phyloP scores from a whole-genome alignment of 2,888 invertebrate genomes.

The Orchesella flavescens region DNA sequence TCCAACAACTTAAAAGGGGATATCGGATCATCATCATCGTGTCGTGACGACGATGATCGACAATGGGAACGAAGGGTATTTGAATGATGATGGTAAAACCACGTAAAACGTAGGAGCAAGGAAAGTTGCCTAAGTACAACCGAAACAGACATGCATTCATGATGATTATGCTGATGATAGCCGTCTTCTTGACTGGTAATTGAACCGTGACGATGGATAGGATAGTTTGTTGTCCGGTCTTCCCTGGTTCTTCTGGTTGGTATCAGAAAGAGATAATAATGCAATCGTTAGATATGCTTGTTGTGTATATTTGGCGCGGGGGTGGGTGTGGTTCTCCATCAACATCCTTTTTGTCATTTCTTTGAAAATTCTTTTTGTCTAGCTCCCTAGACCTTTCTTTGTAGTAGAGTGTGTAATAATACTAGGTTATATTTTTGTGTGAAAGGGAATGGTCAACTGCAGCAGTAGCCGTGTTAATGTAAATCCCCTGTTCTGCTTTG shows the following conservation, averaged over 20 bases:
- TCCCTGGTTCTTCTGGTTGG: neutral
- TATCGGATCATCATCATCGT: neutral
- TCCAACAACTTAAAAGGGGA: constrained; percentile 34
- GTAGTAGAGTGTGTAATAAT: neutral
- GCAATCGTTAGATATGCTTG: neutral
- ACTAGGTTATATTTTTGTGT: too few species aligned
- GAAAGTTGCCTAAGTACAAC: neutral
- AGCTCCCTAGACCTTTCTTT: neutral
- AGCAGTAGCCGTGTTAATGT: too few species aligned
- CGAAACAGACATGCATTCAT: neutral
- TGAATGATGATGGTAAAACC: constrained; percentile 6
- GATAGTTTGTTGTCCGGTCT: too few species aligned
- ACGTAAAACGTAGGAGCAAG: neutral
- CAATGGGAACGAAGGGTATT: neutral
- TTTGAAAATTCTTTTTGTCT: neutral
- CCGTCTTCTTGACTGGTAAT: constrained; percentile 46
- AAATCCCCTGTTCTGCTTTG: too few species aligned
- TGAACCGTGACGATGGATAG: constrained; percentile 50
- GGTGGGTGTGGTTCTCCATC: constrained; percentile 24
- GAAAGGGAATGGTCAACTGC: too few species aligned
- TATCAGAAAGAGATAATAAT: constrained; percentile 17
- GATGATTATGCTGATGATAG: constrained; percentile 49
- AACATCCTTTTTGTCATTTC: constrained; percentile 19
- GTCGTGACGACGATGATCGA: too few species aligned
- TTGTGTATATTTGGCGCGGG: neutral